Percentiles rank a stretch among this genome's conserved stretches.
phyloP scores from a whole-genome alignment of 2,888 invertebrate genomes.

The Neuroscelio doddi region DNA sequence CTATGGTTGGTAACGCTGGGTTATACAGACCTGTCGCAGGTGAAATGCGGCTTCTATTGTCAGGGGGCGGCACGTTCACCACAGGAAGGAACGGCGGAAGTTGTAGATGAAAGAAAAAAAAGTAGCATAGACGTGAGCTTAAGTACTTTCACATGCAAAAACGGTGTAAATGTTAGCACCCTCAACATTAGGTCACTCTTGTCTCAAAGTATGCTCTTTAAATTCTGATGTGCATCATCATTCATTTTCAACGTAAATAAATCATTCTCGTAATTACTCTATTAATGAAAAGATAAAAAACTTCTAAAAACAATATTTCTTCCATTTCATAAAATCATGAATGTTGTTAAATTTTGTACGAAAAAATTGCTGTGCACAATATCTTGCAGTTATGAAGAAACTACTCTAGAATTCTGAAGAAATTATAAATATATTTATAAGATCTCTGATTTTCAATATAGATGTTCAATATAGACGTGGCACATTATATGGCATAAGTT shows the following conservation, averaged over 20 bases:
- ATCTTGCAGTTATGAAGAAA: too few relatives aligned
- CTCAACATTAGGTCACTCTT: slow-evolving; percentile 19
- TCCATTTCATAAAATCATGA: too few relatives aligned
- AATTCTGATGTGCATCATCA: slow-evolving; percentile 18
- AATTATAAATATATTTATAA: too few relatives aligned
- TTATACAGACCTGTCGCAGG: slow-evolving; percentile 30
- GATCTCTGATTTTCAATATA: too few relatives aligned
- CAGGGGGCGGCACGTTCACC: slow-evolving; percentile 22
- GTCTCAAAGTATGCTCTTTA: slow-evolving; percentile 26
- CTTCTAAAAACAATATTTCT: too few relatives aligned
- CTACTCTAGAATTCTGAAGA: too few relatives aligned
- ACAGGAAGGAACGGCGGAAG: slow-evolving; percentile 27
- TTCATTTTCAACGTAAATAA: background rate
- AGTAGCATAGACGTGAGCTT: slow-evolving; percentile 46
- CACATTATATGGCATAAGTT: too few relatives aligned
- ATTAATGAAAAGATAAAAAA: background rate
- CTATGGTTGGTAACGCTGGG: slow-evolving; percentile 27
- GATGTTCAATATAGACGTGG: too few relatives aligned
- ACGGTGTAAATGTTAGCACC: slow-evolving; percentile 20
- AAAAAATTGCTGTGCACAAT: too few relatives aligned
- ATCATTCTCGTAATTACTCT: too few relatives aligned
- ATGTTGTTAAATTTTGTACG: too few relatives aligned
- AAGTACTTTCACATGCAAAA: slow-evolving; percentile 52
- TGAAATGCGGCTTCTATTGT: slow-evolving; percentile 36
- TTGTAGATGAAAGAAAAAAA: slow-evolving; percentile 44